phyloP scores from a whole-genome alignment of 1,140 invertebrate genomes.

The Lepidurus apus region DNA sequence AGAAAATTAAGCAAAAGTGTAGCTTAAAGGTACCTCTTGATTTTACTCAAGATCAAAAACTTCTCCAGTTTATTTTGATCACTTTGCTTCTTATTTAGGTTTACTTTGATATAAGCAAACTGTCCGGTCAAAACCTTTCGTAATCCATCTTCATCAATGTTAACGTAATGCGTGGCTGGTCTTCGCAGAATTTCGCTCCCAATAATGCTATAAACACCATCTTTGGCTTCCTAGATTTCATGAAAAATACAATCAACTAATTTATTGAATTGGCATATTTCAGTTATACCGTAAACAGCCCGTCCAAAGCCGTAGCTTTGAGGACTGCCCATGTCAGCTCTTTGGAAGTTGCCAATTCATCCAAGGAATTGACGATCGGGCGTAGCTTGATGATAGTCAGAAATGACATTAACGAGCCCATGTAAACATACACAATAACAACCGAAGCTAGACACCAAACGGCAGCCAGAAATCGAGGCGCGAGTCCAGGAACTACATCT shows the following conservation, averaged over 20 bases:
- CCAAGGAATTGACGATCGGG: constrained; percentile 37
- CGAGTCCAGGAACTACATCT: constrained; percentile 22
- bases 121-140: constrained; percentile 38
- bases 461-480: constrained; percentile 39
- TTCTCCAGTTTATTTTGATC: neutral
- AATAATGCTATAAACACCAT: constrained; percentile 37
- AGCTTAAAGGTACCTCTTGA: neutral
- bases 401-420: constrained; percentile 40
- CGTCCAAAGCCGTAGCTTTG: constrained; percentile 37
- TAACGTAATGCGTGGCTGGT: constrained; percentile 34
- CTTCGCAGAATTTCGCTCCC: constrained; percentile 28
- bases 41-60: neutral
- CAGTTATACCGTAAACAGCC: constrained; percentile 38
- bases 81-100: neutral
- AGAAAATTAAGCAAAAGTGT: neutral
- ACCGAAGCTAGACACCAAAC: constrained; percentile 41
- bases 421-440: constrained; percentile 41
- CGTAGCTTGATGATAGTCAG: constrained; percentile 38
- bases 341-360: constrained; percentile 37
- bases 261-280: constrained; percentile 12
- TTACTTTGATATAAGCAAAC: constrained; percentile 41
- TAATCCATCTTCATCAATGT: constrained; percentile 38
- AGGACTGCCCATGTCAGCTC: constrained; percentile 39
- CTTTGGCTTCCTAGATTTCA: constrained; percentile 29
- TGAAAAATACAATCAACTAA: neutral